Percentiles rank a stretch among this genome's conserved stretches.
Conservation (phyloP, 2,888 invertebrate species). For the Eudemis profundana region DNA sequence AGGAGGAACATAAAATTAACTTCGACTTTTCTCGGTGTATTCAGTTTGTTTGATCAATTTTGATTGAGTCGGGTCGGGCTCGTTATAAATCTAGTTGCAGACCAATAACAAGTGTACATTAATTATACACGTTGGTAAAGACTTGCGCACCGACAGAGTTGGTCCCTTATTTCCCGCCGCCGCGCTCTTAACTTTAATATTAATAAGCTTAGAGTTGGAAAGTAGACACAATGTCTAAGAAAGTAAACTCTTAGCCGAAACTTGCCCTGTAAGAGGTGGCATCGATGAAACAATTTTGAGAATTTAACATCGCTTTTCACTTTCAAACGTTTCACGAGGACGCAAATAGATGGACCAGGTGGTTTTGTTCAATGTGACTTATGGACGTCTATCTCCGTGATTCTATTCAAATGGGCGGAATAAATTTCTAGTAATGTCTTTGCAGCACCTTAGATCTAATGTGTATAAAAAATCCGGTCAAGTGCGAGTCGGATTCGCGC, state of each 20-base stretch:
- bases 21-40: slow-evolving; percentile 50
- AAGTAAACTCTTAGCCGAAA: slow-evolving; percentile 31
- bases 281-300: slow-evolving; percentile 9
- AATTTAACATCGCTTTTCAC: slow-evolving; percentile 29
- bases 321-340: slow-evolving; percentile 22
- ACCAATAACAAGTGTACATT: slow-evolving; percentile 61
- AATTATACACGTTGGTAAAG: slow-evolving; percentile 60
- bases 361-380: not conserved
- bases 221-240: slow-evolving; percentile 45
- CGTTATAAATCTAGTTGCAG: slow-evolving; percentile 51
- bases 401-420: not conserved
- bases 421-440: not conserved
- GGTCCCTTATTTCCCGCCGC: slow-evolving; percentile 53
- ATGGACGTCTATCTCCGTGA: not conserved
- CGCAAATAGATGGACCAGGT: not conserved
- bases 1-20: slow-evolving; percentile 58
- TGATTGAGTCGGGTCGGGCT: slow-evolving; percentile 46
- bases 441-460: too few relatives aligned
- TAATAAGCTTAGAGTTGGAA: slow-evolving; percentile 57
- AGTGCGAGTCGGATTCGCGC: too few relatives aligned
- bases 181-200: slow-evolving; percentile 58
- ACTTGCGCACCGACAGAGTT: slow-evolving; percentile 52
- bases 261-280: slow-evolving; percentile 18
- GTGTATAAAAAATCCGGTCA: too few relatives aligned
- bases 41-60: slow-evolving; percentile 54